Evolutionary conservation across 2,113 vertebrate genomes (phyloP).

Genomic region (Prunella himalayana): DNA sequence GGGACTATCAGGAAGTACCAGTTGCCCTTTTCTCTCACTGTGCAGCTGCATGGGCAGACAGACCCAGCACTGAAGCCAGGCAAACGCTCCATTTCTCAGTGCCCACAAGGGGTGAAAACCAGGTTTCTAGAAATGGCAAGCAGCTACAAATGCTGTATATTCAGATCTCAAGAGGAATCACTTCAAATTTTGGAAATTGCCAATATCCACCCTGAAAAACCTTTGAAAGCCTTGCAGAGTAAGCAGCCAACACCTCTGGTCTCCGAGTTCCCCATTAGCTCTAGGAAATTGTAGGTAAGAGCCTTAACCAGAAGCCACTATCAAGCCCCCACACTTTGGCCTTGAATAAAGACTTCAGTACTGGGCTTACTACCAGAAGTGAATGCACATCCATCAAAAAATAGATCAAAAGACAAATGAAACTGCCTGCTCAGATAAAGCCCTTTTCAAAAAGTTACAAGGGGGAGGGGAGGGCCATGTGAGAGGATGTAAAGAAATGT

Average conservation of each 20-base stretch:
- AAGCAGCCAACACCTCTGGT: neutral
- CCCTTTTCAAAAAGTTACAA: conserved; percentile 35
- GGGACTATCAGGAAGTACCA: neutral
- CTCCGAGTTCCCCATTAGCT: neutral
- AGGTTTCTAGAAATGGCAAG: neutral
- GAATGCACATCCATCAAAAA: neutral
- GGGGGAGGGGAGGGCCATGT: neutral
- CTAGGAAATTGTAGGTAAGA: neutral
- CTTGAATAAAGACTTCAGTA: neutral
- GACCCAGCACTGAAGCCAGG: accelerated
- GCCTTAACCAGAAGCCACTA: neutral
- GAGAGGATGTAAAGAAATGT: conserved; percentile 36
- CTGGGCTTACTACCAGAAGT: neutral
- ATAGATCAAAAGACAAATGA: conserved; percentile 39
- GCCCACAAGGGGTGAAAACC: neutral
- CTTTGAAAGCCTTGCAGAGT: neutral
- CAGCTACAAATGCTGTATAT: neutral
- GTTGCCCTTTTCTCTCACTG: neutral
- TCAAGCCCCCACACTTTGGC: neutral
- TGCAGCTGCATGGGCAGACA: neutral
- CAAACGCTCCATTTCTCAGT: accelerated
- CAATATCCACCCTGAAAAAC: neutral
- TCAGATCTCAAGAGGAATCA: neutral
- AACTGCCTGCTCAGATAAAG: conserved; percentile 35
- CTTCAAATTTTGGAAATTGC: neutral